Base-by-base conservation (phyloP, 1,140 invertebrate species). In the Drosophila grimshawi region DNA sequence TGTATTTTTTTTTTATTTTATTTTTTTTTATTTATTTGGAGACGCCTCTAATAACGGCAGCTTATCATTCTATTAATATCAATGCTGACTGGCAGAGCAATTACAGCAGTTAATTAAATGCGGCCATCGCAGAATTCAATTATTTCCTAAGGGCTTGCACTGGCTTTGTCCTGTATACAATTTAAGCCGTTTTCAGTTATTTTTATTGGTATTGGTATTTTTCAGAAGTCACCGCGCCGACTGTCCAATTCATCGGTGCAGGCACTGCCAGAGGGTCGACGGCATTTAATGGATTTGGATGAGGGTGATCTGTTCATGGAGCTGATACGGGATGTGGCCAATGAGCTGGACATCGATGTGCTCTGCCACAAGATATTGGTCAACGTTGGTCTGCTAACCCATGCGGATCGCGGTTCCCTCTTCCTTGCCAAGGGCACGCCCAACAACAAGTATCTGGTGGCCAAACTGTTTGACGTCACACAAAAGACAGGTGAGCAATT, bases 291-390 rank as follows among this genome's bases (percentile, higher is more conserved):
- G 90, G 94, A 95, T 83, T 91, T 96, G 71, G 95, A 96, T 89
- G 96, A 97, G 85, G 96, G 95, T 32, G 97, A 97, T 75, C 94
- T 98, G 19, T 97, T 98, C 91, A 98, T 98, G 96, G 97, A 98
- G 93, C 94, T 98, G 62, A 98, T 98, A 81, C 95, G 97, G 49
- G 97, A 98, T 92, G 97, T 98, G 52, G 96, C 97, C 68, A 98
- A 98, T 92, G 97, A 98, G 93, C 92, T 98, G 86, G 97, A 98
- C 91, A 97, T 98, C 85, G 96, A 98, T 92, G 95, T 97, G 7
- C 94, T 98, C 4, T 98, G 97, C 91, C 97, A 98, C 93, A 98
- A 98, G 94, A 98, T 98, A 78, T 94, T 98, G 30, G 97, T 97
- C 11, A 98, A 98, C 93, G 97, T 98, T 2, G 95, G 96, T 46